Evolutionary conservation across 2,888 invertebrate species (phyloP), one percentile per base, ranked within the genome.

Genomic region (Eristalinus aeneus): DNA sequence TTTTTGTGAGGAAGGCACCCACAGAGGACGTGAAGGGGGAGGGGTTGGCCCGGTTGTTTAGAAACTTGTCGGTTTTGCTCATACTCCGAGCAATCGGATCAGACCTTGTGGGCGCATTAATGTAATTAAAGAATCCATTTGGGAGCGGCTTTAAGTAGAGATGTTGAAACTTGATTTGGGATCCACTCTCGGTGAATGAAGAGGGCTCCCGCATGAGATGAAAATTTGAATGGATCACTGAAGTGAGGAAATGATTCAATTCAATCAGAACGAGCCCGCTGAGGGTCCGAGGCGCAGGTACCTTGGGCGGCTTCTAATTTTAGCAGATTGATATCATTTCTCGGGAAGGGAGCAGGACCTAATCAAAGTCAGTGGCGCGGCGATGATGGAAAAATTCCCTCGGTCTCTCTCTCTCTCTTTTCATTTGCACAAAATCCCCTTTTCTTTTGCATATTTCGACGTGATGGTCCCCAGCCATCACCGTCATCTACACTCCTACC

Each of bases 61-160:
- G 60, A 46, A 82, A 61, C 72, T 46, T 27, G 60, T 39, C 65
- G 53, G 32, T 73, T 73, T 22, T 10, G 39, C 46, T 46, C 16
- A n/a, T 16, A 16, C 46, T 16, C 16, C 5, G 46, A 6, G 11
- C 27, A 39, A 31, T 64, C 69, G 36, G 32, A 63, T 16, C 46
- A 53, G 63, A 27, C 74, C 65, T 77, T 77, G 75, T 81, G 39
- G 65, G 58, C 63, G 63, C 72, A 77, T 73, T 83, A 83, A 73
- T n/a, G 56, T 77, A 68, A 83, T 82, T 77, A 73, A 82, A 72
- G 39, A 56, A 77, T 54, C 56, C 23, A 77, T 76, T 67, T 32
- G 67, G 27, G 63, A 23, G 67, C 71, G 53, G 39, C 65, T 67
- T 68, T 74, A 80, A 74, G 32, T 36, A 60, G 58, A 60, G 58